Evolutionary conservation across 2,797 vertebrate species (phyloP).

Genomic region (Anguilla megastoma): DNA sequence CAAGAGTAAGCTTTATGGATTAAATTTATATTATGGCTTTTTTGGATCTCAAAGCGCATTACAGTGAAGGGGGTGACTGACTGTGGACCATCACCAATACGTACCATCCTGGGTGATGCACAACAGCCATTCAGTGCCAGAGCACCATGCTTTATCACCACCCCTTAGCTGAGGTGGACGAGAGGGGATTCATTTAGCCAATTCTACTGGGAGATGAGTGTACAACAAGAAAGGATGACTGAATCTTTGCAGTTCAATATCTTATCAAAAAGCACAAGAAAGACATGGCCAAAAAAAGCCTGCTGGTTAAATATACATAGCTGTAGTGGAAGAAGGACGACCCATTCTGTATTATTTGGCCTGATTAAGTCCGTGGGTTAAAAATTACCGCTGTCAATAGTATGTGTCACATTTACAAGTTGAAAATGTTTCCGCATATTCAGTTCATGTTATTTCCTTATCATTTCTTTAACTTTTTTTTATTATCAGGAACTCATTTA

Average conservation of each 20-base stretch:
- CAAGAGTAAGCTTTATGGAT: background rate
- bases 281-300: background rate
- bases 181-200: background rate
- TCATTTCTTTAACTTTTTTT: constrained; percentile 27
- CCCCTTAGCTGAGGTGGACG: too few species aligned
- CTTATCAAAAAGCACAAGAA: background rate
- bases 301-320: background rate
- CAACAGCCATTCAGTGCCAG: background rate
- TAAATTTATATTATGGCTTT: background rate
- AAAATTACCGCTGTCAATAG: background rate
- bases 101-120: background rate
- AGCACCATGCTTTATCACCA: background rate
- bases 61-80: background rate
- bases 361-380: background rate
- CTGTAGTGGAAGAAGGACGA: background rate
- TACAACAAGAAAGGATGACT: background rate
- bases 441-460: background rate
- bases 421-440: background rate
- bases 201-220: background rate
- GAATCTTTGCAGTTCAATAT: background rate
- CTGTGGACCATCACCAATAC: background rate
- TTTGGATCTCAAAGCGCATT: background rate
- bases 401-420: background rate
- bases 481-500: constrained; percentile 92
- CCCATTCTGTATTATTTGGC: background rate